A percentile compares a stretch with the other conserved stretches of the same genome.
These are phyloP conservation scores for Noctua janthina DNA, from an alignment of 2,888 invertebrate genomes.

Conservation along the genomic window DNA sequence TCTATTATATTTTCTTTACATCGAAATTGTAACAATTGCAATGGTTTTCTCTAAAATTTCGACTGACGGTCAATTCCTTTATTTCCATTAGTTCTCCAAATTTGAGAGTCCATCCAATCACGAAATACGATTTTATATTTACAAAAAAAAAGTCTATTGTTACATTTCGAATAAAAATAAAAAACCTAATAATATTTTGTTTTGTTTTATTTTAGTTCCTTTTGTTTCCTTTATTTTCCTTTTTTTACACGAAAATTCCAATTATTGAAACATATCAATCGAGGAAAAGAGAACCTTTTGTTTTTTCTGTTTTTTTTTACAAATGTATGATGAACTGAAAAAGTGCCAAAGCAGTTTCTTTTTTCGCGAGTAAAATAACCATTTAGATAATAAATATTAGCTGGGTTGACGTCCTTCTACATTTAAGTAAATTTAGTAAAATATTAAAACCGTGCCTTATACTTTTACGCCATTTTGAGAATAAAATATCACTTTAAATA, in stretches of 20 bases:
- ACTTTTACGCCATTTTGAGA: conserved; percentile 89
- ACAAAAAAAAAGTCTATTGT: conserved; percentile 84
- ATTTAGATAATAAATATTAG: conserved; percentile 72
- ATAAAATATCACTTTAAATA: conserved; percentile 86
- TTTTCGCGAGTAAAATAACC: conserved; percentile 64
- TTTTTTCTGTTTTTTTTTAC: conserved; percentile 27
- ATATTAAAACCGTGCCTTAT: conserved; percentile 89
- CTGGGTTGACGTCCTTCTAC: conserved; percentile 87
- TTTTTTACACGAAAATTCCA: conserved; percentile 65
- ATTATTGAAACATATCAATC: conserved; percentile 86
- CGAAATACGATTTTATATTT: conserved; percentile 87
- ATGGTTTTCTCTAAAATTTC: conserved; percentile 60
- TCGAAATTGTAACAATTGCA: conserved; percentile 81
- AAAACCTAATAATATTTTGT: conserved; percentile 81
- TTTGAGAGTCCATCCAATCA: conserved; percentile 87
- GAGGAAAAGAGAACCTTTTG: conserved; percentile 55
- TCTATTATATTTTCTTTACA: conserved; percentile 76
- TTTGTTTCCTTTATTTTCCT: conserved; percentile 60
- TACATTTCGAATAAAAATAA: conserved; percentile 89
- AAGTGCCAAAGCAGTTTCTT: conserved; percentile 73
- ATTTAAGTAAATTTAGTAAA: conserved; percentile 83
- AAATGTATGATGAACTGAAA: conserved; percentile 55
- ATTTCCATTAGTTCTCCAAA: conserved; percentile 71
- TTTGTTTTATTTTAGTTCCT: conserved; percentile 73
- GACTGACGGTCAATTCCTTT: conserved; percentile 68